Percentiles rank a stretch among this genome's conserved stretches.
These are phyloP conservation scores for Chouioia cunea DNA, from an alignment of 2,888 invertebrate genomes.

Conservation along the genomic window DNA sequence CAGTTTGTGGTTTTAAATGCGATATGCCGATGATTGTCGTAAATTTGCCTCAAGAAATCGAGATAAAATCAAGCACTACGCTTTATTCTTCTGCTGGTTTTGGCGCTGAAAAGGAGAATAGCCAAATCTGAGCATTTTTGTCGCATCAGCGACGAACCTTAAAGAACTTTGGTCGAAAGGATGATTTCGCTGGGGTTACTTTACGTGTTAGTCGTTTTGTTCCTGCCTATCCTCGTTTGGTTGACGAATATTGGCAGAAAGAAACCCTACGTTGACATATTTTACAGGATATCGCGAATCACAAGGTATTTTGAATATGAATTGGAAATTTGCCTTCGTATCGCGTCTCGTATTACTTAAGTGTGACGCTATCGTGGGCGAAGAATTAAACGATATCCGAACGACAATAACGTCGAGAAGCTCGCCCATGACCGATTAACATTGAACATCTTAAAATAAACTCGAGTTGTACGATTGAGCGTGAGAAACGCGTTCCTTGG, in stretches of 20 bases:
- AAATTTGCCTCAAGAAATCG: too few relatives aligned
- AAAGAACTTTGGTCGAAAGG: constrained; percentile 15
- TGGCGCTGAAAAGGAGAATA: not conserved
- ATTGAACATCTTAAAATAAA: constrained; percentile 28
- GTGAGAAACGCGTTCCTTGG: not conserved
- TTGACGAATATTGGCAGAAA: constrained; percentile 47
- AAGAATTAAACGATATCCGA: too few relatives aligned
- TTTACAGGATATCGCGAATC: constrained; percentile 41
- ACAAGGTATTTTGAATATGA: constrained; percentile 48
- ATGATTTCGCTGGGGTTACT: constrained; percentile 52
- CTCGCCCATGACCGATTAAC: too few relatives aligned
- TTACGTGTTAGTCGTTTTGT: constrained; percentile 49
- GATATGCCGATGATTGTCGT: too few relatives aligned
- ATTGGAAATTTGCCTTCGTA: too few relatives aligned
- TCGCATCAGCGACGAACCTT: not conserved
- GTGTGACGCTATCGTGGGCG: too few relatives aligned
- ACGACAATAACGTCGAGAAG: too few relatives aligned
- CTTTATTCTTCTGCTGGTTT: not conserved
- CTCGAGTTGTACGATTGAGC: not conserved
- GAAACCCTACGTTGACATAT: constrained; percentile 46
- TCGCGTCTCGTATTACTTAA: too few relatives aligned
- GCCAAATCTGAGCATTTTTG: too few relatives aligned
- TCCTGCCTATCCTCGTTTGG: constrained; percentile 54
- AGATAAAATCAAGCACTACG: too few relatives aligned
- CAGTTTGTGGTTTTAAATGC: too few relatives aligned